Conservation (phyloP, 2,113 vertebrate species). For the Seriola dumerili region DNA sequence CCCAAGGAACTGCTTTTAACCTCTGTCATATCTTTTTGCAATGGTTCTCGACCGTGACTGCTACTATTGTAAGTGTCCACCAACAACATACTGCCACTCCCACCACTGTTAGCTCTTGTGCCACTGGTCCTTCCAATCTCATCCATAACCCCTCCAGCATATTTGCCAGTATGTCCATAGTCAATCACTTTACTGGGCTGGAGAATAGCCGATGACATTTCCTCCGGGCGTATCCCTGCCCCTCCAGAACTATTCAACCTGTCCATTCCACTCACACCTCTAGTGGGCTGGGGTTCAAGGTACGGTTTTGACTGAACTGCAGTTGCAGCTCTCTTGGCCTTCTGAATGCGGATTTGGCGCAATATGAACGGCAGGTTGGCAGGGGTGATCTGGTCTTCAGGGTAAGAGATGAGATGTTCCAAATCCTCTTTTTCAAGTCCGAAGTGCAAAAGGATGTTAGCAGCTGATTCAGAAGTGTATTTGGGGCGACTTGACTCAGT, state of each 20-base stretch:
- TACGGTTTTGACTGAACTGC: conserved; percentile 39
- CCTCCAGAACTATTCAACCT: conserved; percentile 8
- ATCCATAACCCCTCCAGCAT: conserved; percentile 81
- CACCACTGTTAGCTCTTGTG: neutral
- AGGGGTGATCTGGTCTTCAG: conserved; percentile 93
- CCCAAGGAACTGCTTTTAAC: conserved; percentile 47
- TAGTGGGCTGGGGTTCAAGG: conserved; percentile 27
- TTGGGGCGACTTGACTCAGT: conserved; percentile 73
- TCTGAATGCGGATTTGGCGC: conserved; percentile 91
- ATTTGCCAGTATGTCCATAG: conserved; percentile 94
- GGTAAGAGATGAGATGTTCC: conserved; percentile 92
- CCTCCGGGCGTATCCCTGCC: neutral
- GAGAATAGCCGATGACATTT: conserved; percentile 58
- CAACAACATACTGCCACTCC: neutral
- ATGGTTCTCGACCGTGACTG: conserved; percentile 57
- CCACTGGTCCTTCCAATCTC: conserved; percentile 56
- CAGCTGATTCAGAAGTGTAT: conserved; percentile 91
- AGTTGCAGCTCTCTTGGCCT: conserved; percentile 82
- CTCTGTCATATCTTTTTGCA: conserved; percentile 65
- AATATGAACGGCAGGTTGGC: conserved; percentile 94
- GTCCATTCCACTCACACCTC: conserved; percentile 5
- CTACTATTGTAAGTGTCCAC: conserved; percentile 5
- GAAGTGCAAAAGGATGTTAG: conserved; percentile 92
- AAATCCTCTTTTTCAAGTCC: conserved; percentile 95
- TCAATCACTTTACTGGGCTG: conserved; percentile 92